A percentile compares a stretch with the other conserved stretches of the same genome.
Conservation (phyloP, 2,888 invertebrate species). For the Gastracanthus pulcherrimus region DNA sequence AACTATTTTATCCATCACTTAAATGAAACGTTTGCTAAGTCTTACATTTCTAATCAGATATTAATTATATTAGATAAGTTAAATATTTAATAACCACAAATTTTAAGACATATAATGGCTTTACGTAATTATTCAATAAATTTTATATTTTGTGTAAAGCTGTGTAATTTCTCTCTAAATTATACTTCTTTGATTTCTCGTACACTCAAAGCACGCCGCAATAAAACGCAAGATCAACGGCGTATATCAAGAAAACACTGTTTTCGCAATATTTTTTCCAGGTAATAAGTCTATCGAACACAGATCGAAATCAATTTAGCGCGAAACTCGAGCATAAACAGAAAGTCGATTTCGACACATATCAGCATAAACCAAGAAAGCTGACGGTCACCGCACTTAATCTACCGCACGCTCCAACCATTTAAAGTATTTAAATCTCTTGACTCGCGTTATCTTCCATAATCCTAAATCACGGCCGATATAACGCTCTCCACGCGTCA, state of each 20-base stretch:
- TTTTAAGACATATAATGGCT: not conserved
- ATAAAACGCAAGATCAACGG: not conserved
- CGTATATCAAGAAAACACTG: not conserved
- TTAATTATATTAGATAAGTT: not conserved
- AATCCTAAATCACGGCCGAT: conserved; percentile 36
- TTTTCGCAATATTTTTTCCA: conserved; percentile 29
- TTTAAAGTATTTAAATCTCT: conserved; percentile 26
- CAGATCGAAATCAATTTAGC: conserved; percentile 38
- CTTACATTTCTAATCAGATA: no score
- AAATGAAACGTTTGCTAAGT: no score
- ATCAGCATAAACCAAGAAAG: not conserved
- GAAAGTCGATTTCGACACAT: conserved; percentile 30
- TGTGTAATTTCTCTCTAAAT: not conserved
- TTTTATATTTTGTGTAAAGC: not conserved
- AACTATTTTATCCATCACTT: no score
- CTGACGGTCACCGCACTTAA: not conserved
- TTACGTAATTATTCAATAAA: not conserved
- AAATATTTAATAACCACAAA: not conserved
- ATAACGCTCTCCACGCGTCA: conserved; percentile 5
- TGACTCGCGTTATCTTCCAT: conserved; percentile 12
- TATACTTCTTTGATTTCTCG: not conserved
- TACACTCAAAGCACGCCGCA: not conserved
- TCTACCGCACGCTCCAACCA: not conserved
- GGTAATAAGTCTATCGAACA: conserved; percentile 3
- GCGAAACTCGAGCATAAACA: conserved; percentile 24